Base-by-base conservation (phyloP, 1,140 invertebrate species). In the Pemphigus obesinymphae region DNA sequence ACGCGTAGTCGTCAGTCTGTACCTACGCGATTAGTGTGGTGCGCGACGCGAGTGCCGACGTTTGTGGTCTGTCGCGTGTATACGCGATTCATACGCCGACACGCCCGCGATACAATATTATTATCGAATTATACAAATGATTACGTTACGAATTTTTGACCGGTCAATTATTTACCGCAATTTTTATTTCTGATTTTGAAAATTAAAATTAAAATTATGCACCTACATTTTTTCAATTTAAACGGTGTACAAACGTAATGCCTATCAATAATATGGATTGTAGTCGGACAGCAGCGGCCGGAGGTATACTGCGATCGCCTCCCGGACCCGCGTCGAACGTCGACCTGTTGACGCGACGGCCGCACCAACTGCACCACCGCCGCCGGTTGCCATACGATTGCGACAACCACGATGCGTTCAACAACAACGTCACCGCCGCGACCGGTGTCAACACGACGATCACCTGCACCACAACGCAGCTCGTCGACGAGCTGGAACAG, bases 401-500 rank as follows among this genome's bases (percentile, higher is more conserved):
- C 26, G 68, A 72, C 40, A 15, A 29, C n/a, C 10, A 45, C 40
- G n/a, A 43, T 37, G 13, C 40, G n/a, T 29, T 20, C 43, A 45
- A 31, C 43, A 50, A 31, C 17, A 50, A 73, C 40, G 15, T 29
- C 0, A 10, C 23, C 5, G 15, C 66, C 13, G 17, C 11, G 20
- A 37, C 66, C 20, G 31, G 10, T 17, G 10, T 20, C 15, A 45
- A 45, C 15, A 50, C 23, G 8, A 6, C 53, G 7, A 58, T n/a
- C n/a, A n/a, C n/a, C 43, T 45, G 43, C 13, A 11, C 53, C 1
- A 73, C 70, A 1, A 73, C 70, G 15, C 2, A 13, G 17, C 70
- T 73, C 7, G 8, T 73, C 2, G 70, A 73, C 8, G 70, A 73
- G 17, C 29, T 73, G 70, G 70, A 73, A 73, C 70, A 50, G 26